Evolutionary conservation across 2,888 invertebrate species (phyloP), one percentile per base, ranked within the genome.

Genomic region (Automeris io): DNA sequence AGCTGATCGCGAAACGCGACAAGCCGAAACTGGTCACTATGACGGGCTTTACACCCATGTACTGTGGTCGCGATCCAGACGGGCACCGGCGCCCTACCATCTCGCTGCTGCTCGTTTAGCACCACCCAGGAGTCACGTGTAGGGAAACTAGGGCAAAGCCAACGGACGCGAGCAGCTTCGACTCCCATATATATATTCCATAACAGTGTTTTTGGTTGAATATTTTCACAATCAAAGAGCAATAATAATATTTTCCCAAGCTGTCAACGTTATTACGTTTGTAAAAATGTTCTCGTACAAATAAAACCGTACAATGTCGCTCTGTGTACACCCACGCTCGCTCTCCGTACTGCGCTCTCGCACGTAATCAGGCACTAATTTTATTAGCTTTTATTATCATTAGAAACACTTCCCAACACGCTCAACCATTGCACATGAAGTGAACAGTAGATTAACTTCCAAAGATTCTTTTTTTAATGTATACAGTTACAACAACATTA

Each of bases 371-470:
- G 24, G 33, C 25, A 24, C 38, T 38, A 25, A 33, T 38, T 38
- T 38, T 33, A 38, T 38, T 12, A 33, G 19, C 19, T 38, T 38
- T 33, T 38, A 38, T 38, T 38, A 33, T 31, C 37, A 18, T 33
- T 33, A 29, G 12, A 16, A 19, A 31, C 24, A 33, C 13, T 33
- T 25, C 31, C 23, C 18, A 19, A 13, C 18, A 9, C 24, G 19
- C 13, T 25, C 9, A 25, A 22, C 11, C 24, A 8, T 7, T 23
- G 22, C 23, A 23, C 13, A 29, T 21, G 8, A 22, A 32, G 31
- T 31, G 18, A 12, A 23, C 23, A 32, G 37, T 37, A 18, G 3
- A n/a, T n/a, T n/a, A n/a, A n/a, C n/a, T n/a, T n/a, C n/a, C n/a
- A n/a, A n/a, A n/a, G n/a, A n/a, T n/a, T n/a, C n/a, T n/a, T n/a